Percentiles rank a stretch among this genome's conserved stretches.
Evolutionary conservation across 2,888 invertebrate species (phyloP).

Genomic region (Patella pellucida): DNA sequence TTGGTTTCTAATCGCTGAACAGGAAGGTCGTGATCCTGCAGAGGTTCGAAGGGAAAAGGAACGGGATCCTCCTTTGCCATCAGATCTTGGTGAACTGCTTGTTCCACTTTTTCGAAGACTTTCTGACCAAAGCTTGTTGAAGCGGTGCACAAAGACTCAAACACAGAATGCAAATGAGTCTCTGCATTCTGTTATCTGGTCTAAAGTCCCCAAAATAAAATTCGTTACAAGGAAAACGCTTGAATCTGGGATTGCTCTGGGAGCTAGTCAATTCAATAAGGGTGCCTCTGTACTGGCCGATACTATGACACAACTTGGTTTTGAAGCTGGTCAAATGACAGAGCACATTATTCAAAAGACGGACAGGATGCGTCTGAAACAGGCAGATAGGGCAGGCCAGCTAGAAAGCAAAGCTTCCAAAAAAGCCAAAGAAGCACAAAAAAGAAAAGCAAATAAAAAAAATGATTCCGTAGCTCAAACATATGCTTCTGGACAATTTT

Average conservation of each 20-base stretch:
- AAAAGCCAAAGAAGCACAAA: neutral
- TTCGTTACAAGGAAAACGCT: slow-evolving; percentile 14
- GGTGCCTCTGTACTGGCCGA: neutral
- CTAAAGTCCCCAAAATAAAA: slow-evolving; percentile 3
- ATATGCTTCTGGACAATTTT: neutral
- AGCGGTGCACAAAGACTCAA: neutral
- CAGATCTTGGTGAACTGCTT: neutral
- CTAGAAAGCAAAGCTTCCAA: neutral
- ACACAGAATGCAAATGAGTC: slow-evolving; percentile 23
- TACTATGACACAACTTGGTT: neutral
- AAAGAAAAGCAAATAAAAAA: neutral
- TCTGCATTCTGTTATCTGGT: slow-evolving; percentile 16
- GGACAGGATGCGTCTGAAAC: neutral
- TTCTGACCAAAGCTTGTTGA: slow-evolving; percentile 3
- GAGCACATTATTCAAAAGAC: no score
- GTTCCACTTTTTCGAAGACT: neutral
- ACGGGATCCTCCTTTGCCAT: neutral
- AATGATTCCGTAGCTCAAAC: neutral
- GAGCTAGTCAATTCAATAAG: neutral
- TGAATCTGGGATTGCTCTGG: neutral
- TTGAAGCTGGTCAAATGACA: neutral
- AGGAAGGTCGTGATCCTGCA: neutral
- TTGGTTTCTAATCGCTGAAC: neutral
- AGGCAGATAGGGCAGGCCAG: neutral
- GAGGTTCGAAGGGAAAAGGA: neutral